Evolutionary conservation across 35 echinoderm and acorn worm species (phyloP), one percentile per base, ranked within the genome.

Genomic region (Amphiura filiformis): DNA sequence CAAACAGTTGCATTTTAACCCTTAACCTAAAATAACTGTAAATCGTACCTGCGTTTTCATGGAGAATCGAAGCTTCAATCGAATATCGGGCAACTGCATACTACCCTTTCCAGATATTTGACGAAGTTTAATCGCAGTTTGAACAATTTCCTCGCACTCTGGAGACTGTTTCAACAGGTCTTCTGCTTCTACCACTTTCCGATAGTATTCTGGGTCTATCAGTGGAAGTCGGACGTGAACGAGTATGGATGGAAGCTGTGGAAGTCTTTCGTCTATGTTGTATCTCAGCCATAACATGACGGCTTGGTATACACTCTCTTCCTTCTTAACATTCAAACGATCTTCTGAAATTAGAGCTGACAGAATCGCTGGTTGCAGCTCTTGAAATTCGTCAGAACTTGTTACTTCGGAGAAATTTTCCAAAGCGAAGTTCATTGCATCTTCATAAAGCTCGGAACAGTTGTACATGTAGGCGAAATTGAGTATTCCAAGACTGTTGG

Each of bases 11-110:
- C n/a, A n/a, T n/a, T n/a, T n/a, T n/a, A n/a, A n/a, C n/a, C n/a
- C n/a, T n/a, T n/a, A n/a, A 34, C 76, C 31, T 78, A 78, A 31
- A 31, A 78, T 34, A 31, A 47, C 5, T 17, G 41, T 9, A 47
- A 47, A 47, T 17, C 85, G 31, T 44, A 92, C 94, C 87, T 98
- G 88, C 39, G 83, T 98, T 33, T 89, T 98, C 96, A 98, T 98
- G 0, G 96, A 98, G 57, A 92, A 93, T 64, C 96, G 76, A 26
- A 98, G 56, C 56, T 94, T 94, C 82, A 98, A 82, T 23, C 93
- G 82, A 0, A 84, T 82, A 78, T 98, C 96, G 35, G 91, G 75
- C 34, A 88, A 47, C 31, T 92, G 83, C 13, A 89, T 78, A 0
- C 84, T 78, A n/a, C n/a, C n/a, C 65, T 82, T 91, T 23, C 82